Percentiles rank a stretch among this genome's conserved stretches.
phyloP scores from a whole-genome alignment of 1,140 invertebrate genomes.

The Eriocheir sinensis region DNA sequence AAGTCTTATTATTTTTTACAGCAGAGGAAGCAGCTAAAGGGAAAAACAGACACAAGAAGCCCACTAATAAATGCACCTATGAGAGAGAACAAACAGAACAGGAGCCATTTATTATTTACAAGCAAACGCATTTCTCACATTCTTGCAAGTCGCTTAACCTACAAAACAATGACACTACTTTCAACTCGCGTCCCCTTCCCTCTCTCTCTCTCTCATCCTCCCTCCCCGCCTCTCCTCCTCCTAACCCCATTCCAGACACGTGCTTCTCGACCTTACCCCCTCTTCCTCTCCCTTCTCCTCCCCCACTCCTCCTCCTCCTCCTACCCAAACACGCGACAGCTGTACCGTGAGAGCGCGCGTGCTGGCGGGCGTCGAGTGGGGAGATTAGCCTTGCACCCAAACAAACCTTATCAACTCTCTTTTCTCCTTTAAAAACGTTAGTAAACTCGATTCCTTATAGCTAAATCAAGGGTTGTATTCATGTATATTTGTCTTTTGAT shows the following conservation, averaged over 20 bases:
- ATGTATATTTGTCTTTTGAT: neutral
- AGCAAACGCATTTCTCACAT: no score
- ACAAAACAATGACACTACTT: neutral
- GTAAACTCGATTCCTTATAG: neutral
- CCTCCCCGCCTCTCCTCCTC: neutral
- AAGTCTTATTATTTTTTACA: no score
- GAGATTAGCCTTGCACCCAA: neutral
- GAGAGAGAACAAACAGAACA: no score
- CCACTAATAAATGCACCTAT: no score
- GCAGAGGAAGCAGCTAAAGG: no score
- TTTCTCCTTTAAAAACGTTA: neutral
- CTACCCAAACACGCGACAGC: neutral
- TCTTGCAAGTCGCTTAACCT: no score
- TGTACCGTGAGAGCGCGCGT: neutral
- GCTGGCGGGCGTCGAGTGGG: constrained; percentile 6
- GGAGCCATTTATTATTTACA: no score
- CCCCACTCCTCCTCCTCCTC: neutral
- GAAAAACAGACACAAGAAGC: no score
- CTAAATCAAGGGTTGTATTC: neutral
- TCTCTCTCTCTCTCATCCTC: neutral
- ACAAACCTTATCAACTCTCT: neutral
- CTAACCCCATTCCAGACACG: neutral
- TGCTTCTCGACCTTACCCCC: neutral
- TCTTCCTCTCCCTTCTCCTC: neutral
- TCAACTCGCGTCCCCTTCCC: neutral